Evolutionary conservation across 1,140 invertebrate genomes (phyloP).

Genomic region (Idris sp.): DNA sequence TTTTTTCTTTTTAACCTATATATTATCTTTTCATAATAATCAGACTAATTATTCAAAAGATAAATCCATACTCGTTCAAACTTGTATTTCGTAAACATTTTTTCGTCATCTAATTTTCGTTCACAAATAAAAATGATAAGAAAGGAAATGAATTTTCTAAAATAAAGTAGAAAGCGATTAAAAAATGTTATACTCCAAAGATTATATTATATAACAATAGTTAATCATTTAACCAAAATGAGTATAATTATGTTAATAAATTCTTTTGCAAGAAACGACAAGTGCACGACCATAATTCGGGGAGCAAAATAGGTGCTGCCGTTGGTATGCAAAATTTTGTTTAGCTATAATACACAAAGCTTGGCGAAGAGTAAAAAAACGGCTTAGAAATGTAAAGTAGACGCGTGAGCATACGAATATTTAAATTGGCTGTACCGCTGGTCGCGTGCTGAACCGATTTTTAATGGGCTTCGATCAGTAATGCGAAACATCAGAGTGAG

Average conservation of each 20-base stretch:
- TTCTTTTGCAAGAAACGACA: conserved; percentile 19
- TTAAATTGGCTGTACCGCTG: conserved; percentile 51
- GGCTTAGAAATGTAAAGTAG: conserved; percentile 63
- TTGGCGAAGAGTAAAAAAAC: conserved; percentile 32
- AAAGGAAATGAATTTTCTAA: too few relatives aligned
- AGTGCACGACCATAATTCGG: conserved; percentile 48
- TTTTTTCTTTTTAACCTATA: too few relatives aligned
- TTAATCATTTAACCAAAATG: too few relatives aligned
- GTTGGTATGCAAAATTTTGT: conserved; percentile 55
- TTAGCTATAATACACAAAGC: conserved; percentile 17
- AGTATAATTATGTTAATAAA: conserved; percentile 9
- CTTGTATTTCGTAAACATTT: too few relatives aligned
- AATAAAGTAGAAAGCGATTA: too few relatives aligned
- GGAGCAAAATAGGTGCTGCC: conserved; percentile 28
- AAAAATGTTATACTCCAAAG: too few relatives aligned
- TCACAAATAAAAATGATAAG: too few relatives aligned
- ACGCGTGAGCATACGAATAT: conserved; percentile 56
- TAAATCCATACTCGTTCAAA: too few relatives aligned
- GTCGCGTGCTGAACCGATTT: conserved; percentile 66
- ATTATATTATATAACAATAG: too few relatives aligned
- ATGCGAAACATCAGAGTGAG: conserved; percentile 13
- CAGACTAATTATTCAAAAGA: too few relatives aligned
- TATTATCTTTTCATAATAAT: too few relatives aligned
- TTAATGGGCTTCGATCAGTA: conserved; percentile 28
- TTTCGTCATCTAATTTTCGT: too few relatives aligned